phyloP scores from a whole-genome alignment of 30 jellyfish, hydroid and myxozoan genomes.

The Chrysaora quinquecirrha region DNA sequence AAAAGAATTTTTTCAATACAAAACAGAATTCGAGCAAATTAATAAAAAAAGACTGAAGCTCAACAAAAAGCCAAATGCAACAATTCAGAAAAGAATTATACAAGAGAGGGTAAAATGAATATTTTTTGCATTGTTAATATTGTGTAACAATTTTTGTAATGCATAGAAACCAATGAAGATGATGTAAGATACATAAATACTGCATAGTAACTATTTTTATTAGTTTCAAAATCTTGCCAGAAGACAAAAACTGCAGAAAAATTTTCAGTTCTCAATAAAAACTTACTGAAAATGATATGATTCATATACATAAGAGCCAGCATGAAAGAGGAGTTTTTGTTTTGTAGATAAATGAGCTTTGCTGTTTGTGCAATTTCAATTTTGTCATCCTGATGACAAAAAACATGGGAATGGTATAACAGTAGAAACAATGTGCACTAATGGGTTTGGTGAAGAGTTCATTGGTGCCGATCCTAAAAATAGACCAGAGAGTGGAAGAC shows the following conservation, averaged over 20 bases:
- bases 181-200: no score
- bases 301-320: background rate
- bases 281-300: background rate
- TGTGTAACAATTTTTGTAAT: no score
- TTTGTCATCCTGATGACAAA: no score
- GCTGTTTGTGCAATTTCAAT: no score
- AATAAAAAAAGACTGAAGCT: background rate
- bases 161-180: no score
- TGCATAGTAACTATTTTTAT: background rate
- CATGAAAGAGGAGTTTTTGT: background rate
- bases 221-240: background rate
- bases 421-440: background rate
- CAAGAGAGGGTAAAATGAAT: background rate
- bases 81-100: background rate
- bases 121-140: background rate
- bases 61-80: no score
- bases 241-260: background rate
- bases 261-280: no score
- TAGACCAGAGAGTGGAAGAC: no score
- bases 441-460: constrained; percentile 3
- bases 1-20: background rate
- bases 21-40: background rate
- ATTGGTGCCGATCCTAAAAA: no score
- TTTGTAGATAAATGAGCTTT: no score
- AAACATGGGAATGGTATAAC: background rate